These are phyloP conservation scores for Cryptotis parvus DNA, from an alignment of 2,113 vertebrate species.

Conservation along the genomic window DNA sequence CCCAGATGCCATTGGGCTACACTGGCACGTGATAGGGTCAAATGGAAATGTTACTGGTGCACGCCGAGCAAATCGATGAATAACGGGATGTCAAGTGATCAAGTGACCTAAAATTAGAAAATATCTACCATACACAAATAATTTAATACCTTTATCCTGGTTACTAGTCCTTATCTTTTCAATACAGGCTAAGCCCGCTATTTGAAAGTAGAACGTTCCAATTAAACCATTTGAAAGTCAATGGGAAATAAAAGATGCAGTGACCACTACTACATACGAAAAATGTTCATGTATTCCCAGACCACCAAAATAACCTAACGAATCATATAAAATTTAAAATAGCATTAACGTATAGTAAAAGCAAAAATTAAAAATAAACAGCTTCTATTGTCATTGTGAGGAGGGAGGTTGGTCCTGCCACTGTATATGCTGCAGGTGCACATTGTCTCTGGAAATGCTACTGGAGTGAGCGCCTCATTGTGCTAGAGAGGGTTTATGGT, in stretches of 20 bases:
- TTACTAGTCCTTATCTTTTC: not conserved
- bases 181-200: not conserved
- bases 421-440: too few species aligned
- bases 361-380: not conserved
- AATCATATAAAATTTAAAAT: not conserved
- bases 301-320: not conserved
- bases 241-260: not conserved
- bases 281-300: not conserved
- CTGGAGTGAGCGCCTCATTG: too few species aligned
- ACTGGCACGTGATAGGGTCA: too few species aligned
- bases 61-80: too few species aligned
- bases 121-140: slow-evolving; percentile 1
- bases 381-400: not conserved
- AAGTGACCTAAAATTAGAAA: not conserved
- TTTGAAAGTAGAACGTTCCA: not conserved
- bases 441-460: not conserved
- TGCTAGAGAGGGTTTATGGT: too few species aligned
- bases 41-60: too few species aligned
- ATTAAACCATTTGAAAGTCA: not conserved
- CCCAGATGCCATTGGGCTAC: too few species aligned
- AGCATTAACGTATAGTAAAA: not conserved
- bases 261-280: not conserved
- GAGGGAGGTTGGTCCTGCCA: not conserved
- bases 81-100: too few species aligned
- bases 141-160: not conserved